These are phyloP conservation scores for Hemitrygon akajei DNA, from an alignment of 2,797 vertebrate genomes.

Conservation along the genomic window DNA sequence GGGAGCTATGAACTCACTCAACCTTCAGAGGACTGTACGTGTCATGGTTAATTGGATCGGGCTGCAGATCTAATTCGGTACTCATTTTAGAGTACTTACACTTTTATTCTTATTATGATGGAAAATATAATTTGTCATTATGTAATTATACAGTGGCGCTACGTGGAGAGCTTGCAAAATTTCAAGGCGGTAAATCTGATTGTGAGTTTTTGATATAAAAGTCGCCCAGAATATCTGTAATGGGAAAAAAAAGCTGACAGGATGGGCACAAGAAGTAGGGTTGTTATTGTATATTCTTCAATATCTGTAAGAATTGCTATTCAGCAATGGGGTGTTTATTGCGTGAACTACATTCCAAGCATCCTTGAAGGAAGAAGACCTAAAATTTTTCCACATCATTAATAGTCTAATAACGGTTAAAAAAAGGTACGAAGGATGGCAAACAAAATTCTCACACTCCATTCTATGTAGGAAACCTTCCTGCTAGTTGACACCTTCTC, in stretches of 20 bases:
- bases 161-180: neutral
- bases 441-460: neutral
- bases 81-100: neutral
- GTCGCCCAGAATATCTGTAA: neutral
- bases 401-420: neutral
- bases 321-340: neutral
- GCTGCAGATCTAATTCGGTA: too few species aligned
- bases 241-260: neutral
- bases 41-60: neutral
- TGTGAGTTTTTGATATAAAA: neutral
- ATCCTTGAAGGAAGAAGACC: neutral
- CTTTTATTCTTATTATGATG: neutral
- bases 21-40: neutral
- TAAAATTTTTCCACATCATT: neutral
- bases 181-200: neutral
- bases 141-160: neutral
- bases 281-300: neutral
- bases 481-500: too few species aligned
- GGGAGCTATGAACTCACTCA: neutral
- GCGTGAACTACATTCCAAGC: neutral
- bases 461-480: too few species aligned
- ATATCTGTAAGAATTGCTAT: too few species aligned
- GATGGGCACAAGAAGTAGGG: neutral
- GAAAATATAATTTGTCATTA: neutral
- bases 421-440: neutral